A percentile compares a stretch with the other conserved stretches of the same genome.
These are phyloP conservation scores for Heptranchias perlo DNA, from an alignment of 2,113 vertebrate genomes.

Conservation along the genomic window DNA sequence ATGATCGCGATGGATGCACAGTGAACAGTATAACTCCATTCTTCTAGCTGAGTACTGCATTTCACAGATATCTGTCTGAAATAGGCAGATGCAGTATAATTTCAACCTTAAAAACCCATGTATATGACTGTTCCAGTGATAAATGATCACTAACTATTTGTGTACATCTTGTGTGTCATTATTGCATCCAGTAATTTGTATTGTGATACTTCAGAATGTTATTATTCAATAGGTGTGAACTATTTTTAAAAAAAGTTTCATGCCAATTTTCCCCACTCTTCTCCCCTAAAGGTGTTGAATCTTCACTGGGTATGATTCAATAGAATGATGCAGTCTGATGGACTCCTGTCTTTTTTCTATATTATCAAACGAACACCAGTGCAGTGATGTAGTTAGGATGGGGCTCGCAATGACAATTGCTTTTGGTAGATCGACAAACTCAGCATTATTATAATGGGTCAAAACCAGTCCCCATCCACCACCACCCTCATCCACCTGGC, in stretches of 20 bases:
- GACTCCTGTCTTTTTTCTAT: background rate
- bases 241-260: background rate
- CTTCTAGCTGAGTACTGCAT: background rate
- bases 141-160: background rate
- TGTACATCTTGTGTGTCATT: background rate
- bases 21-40: background rate
- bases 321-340: background rate
- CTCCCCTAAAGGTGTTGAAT: background rate
- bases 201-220: background rate
- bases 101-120: background rate
- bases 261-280: background rate
- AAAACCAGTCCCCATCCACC: no score
- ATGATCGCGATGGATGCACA: background rate
- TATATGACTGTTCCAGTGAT: background rate
- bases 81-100: background rate
- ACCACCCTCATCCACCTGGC: no score
- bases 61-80: background rate
- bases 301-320: background rate
- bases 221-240: background rate
- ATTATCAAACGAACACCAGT: background rate
- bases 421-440: background rate
- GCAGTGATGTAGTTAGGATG: background rate
- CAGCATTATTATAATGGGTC: background rate
- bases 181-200: background rate
- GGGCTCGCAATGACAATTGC: background rate